Base-by-base conservation (phyloP, 2,888 invertebrate genomes). In the Periphyllus acericola region DNA sequence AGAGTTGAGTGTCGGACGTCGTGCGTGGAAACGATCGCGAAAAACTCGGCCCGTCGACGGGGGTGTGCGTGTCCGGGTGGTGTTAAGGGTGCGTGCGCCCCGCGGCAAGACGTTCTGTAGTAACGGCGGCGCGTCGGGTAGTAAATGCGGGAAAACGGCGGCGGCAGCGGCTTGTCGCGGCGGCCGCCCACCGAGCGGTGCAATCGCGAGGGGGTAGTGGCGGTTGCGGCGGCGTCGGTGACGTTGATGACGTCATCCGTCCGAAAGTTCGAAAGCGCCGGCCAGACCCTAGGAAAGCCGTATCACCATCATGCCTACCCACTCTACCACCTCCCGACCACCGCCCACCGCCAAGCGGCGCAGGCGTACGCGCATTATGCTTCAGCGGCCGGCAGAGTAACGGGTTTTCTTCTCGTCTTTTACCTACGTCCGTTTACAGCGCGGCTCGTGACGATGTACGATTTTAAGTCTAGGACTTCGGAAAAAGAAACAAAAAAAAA, bases 131-230 rank as follows among this genome's bases (percentile, higher is more conserved):
- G 66, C n/a, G 66, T 66, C 25, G n/a, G 68, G 11, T 25, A 29
- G 68, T 68, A 68, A 68, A n/a, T 29, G n/a, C 68, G 68, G 68
- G 29, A 68, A 68, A 68, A 66, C 66, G 66, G 19, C 55, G n/a
- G 66, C 55, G 55, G 19, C 9, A 5, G 25, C 60, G 46, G 68
- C 68, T 21, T n/a, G 8, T 9, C n/a, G 68, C 29, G n/a, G 68
- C 11, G 68, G 68, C n/a, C 68, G 68, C 68, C n/a, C 68, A 60
- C 60, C 3, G 60, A 6, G 2, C 60, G 46, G 60, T 6, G 60
- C 60, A 3, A 9, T 3, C 60, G 6, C 60, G 5, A 0, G 68
- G 25, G 29, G 60, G 21, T 25, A 3, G 21, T 8, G 29, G 68
- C 3, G 68, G 29, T 11, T n/a, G 29, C 29, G 25, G 8, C 25